Evolutionary conservation across 35 echinoderm and acorn worm species (phyloP).

Genomic region (Ophiothrix spiculata): DNA sequence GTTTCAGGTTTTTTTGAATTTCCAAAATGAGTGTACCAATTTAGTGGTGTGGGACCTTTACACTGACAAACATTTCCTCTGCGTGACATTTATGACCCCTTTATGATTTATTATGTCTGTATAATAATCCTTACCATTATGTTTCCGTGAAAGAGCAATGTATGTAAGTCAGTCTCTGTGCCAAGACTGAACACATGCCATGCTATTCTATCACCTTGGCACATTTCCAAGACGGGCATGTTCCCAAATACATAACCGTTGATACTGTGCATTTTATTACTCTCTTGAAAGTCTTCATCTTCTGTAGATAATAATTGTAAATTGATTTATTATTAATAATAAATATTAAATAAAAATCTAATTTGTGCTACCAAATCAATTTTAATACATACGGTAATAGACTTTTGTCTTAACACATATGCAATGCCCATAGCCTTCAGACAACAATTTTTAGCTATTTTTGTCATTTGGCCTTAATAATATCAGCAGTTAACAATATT

Average conservation of each 20-base stretch:
- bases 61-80: too few relatives aligned
- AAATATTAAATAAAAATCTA: too few relatives aligned
- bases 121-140: conserved; percentile 65
- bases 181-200: conserved; percentile 89
- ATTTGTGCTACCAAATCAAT: too few relatives aligned
- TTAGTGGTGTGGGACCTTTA: neutral
- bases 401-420: too few relatives aligned
- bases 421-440: too few relatives aligned
- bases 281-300: conserved; percentile 67
- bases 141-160: conserved; percentile 81
- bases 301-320: conserved; percentile 30
- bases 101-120: neutral
- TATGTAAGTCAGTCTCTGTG: conserved; percentile 86
- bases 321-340: too few relatives aligned
- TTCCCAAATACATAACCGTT: conserved; percentile 84
- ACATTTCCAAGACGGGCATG: conserved; percentile 69
- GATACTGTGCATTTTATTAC: conserved; percentile 66
- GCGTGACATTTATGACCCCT: too few relatives aligned
- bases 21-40: neutral
- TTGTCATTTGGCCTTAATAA: too few relatives aligned
- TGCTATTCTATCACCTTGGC: conserved; percentile 63
- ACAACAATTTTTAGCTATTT: too few relatives aligned
- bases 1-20: neutral
- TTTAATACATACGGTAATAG: too few relatives aligned
- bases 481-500: too few relatives aligned